A percentile compares a stretch with the other conserved stretches of the same genome.
Evolutionary conservation across 2,888 invertebrate genomes (phyloP).

Genomic region (Netelia melanura): DNA sequence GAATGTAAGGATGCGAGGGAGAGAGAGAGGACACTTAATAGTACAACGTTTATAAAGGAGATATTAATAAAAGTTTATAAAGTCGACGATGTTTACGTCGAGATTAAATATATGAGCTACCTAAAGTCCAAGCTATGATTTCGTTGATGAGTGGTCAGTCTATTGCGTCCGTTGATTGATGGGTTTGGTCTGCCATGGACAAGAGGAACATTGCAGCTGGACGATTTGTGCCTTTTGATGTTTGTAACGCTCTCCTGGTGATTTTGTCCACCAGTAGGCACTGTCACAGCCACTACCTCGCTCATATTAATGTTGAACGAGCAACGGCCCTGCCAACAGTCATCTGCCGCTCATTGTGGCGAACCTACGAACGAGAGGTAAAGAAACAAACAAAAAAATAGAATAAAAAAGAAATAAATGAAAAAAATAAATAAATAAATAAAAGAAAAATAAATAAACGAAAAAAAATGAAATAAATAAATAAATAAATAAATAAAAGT

Average conservation of each 20-base stretch:
- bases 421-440: too few relatives aligned
- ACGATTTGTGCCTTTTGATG: conserved; percentile 84
- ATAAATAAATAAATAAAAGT: too few relatives aligned
- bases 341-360: conserved; percentile 83
- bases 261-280: conserved; percentile 83
- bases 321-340: conserved; percentile 83
- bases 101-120: conserved; percentile 84
- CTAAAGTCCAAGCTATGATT: conserved; percentile 96
- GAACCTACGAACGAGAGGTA: conserved; percentile 73
- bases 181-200: conserved; percentile 87
- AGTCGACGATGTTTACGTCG: conserved; percentile 1
- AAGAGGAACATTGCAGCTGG: conserved; percentile 86
- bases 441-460: too few relatives aligned
- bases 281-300: conserved; percentile 82
- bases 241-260: conserved; percentile 81
- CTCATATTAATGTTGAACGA: conserved; percentile 84
- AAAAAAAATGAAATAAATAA: too few relatives aligned
- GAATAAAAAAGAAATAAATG: too few relatives aligned
- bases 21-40: too few relatives aligned
- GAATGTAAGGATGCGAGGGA: background rate
- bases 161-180: conserved; percentile 85
- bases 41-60: background rate
- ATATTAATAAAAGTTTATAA: conserved; percentile 32
- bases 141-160: conserved; percentile 91
- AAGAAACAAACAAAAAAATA: conserved; percentile 37